Base-by-base conservation (phyloP, 1,140 invertebrate species). In the Aporrectodea caliginosa region DNA sequence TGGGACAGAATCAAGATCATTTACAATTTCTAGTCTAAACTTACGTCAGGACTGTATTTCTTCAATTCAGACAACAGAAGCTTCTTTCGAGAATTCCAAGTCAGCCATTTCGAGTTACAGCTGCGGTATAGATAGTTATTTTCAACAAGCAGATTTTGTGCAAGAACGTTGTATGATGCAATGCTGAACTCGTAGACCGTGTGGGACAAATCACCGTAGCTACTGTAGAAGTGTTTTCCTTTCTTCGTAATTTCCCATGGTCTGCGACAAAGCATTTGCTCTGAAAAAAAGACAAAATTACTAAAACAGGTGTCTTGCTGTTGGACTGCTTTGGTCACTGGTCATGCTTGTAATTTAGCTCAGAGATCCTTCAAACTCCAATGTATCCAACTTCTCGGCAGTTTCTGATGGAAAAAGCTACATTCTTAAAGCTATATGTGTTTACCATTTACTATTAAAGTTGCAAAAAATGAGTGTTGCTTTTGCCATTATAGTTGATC, bases 131-230 rank as follows among this genome's bases (percentile, higher is more conserved):
- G 88, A 85, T 93, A 90, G 0, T 88, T 85, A 88, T 97, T 93
- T 78, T 91, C 88, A 83, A 93, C 91, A 68, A 97, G 81, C 34
- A 97, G 88, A 81, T 92, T 90, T 88, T 97, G 95, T 0, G 95
- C 93, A 35, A 98, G 87, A 43, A 98, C 92, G 88, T 98, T 98
- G 85, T 96, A 98, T 2, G 84, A 81, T 82, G 86, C 85, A 32
- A 87, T 75, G 0, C 80, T 82, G 69, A 87, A 84, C 72, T 76
- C 43, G 35, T 58, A 58, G 43, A 58, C 43, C 22, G 43, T 22
- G 22, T 58, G 43, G 6, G 43, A 58, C 43, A 58, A 22, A 58
- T 58, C 43, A 58, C 22, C 43, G 22, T 58, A 58, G 22, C 43
- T 58, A 22, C 43, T 58, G 43, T 58, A 58, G 22, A 58, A 58